A percentile compares a stretch with the other conserved stretches of the same genome.
Conservation (phyloP, 2,888 invertebrate genomes). For the Clitarchus hookeri region DNA sequence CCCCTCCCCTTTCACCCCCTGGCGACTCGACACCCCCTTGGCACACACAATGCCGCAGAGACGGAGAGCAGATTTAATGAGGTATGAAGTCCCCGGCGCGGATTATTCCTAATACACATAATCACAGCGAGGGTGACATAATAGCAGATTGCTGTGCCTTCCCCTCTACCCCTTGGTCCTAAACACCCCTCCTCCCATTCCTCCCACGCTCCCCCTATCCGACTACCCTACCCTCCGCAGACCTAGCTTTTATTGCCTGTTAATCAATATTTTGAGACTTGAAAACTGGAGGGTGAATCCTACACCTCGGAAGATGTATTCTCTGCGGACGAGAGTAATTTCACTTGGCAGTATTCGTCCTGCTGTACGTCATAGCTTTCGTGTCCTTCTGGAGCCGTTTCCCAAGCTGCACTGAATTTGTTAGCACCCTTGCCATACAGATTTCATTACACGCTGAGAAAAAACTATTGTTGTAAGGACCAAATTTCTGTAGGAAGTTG, state of each 20-base stretch:
- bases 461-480: too few relatives aligned
- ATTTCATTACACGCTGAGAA: too few relatives aligned
- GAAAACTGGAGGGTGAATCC: slow-evolving; percentile 22
- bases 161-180: not conserved
- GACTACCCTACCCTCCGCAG: not conserved
- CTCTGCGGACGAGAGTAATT: not conserved
- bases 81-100: slow-evolving; percentile 41
- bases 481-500: too few relatives aligned
- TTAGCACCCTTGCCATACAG: too few relatives aligned
- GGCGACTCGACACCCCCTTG: not conserved
- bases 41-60: slow-evolving; percentile 20
- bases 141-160: slow-evolving; percentile 36
- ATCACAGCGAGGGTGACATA: slow-evolving; percentile 40
- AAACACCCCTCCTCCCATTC: not conserved
- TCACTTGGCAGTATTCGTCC: not conserved
- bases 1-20: slow-evolving; percentile 10
- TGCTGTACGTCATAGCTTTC: too few relatives aligned
- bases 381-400: too few relatives aligned
- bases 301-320: not conserved
- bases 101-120: slow-evolving; percentile 41
- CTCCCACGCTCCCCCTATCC: not conserved
- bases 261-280: slow-evolving; percentile 40
- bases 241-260: slow-evolving; percentile 39
- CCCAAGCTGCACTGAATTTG: too few relatives aligned
- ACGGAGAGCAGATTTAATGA: slow-evolving; percentile 40